A percentile compares a stretch with the other conserved stretches of the same genome.
These are phyloP conservation scores for Drosophila eohydei DNA, from an alignment of 2,888 invertebrate genomes.

Conservation along the genomic window DNA sequence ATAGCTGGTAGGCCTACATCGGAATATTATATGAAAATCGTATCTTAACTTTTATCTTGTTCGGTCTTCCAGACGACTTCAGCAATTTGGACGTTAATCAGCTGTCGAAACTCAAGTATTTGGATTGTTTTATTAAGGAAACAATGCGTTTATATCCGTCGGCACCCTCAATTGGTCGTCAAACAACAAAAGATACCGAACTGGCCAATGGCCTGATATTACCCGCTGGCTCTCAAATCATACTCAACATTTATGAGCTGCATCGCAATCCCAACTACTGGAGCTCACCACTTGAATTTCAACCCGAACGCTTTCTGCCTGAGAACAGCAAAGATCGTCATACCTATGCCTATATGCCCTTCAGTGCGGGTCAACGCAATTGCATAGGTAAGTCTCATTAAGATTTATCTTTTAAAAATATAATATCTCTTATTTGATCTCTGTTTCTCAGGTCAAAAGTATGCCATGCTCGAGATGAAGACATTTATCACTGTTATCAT, in stretches of 20 bases:
- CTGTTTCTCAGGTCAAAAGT: constrained; percentile 69
- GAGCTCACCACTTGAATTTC: constrained; percentile 71
- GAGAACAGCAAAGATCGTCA: constrained; percentile 85
- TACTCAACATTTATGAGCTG: constrained; percentile 75
- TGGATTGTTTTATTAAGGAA: constrained; percentile 70
- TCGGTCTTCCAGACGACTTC: constrained; percentile 53
- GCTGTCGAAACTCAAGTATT: constrained; percentile 52
- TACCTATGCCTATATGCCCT: constrained; percentile 81
- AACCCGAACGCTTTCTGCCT: constrained; percentile 83
- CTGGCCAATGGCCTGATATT: constrained; percentile 73
- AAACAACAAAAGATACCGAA: constrained; percentile 82
- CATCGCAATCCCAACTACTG: constrained; percentile 76
- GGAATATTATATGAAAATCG: not conserved
- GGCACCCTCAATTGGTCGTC: constrained; percentile 87
- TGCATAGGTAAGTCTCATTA: constrained; percentile 74
- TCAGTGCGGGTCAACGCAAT: constrained; percentile 83
- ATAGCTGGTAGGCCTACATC: constrained; percentile 60
- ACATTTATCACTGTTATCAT: constrained; percentile 68
- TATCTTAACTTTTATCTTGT: too few relatives aligned
- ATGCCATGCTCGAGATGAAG: constrained; percentile 77
- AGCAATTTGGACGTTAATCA: constrained; percentile 54
- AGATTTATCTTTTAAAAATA: not conserved
- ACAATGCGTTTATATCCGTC: constrained; percentile 87
- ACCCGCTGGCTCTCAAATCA: constrained; percentile 68
- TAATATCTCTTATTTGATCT: rapidly evolving